These are phyloP conservation scores for Drosophila saltans DNA, from an alignment of 1,140 invertebrate species.

Conservation along the genomic window DNA sequence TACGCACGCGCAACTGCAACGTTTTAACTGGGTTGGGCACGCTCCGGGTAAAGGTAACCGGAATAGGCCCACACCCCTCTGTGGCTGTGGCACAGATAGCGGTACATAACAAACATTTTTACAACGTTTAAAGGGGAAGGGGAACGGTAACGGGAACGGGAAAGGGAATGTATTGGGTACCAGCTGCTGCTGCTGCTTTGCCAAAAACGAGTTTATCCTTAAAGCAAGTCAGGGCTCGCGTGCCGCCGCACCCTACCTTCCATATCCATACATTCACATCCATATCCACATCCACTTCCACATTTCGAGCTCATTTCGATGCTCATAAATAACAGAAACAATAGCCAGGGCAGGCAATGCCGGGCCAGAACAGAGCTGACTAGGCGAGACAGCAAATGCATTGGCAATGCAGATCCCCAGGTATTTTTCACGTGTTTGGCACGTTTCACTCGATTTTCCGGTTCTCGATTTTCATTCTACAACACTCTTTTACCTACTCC, in stretches of 20 bases:
- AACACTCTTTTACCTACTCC: slow-evolving; percentile 22
- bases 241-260: slow-evolving; percentile 44
- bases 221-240: slow-evolving; percentile 39
- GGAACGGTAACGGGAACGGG: neutral
- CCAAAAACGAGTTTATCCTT: slow-evolving; percentile 78
- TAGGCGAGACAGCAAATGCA: slow-evolving; percentile 6
- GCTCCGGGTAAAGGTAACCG: slow-evolving; percentile 33
- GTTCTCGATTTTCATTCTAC: slow-evolving; percentile 80
- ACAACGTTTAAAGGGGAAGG: neutral
- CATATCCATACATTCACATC: neutral
- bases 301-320: slow-evolving; percentile 60
- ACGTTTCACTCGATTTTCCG: slow-evolving; percentile 91
- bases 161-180: slow-evolving; percentile 7
- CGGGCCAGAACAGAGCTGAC: neutral
- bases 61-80: slow-evolving; percentile 39
- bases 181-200: slow-evolving; percentile 53
- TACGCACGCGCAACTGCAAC: slow-evolving; percentile 61
- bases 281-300: slow-evolving; percentile 22
- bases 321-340: slow-evolving; percentile 74
- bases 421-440: slow-evolving; percentile 94
- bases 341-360: slow-evolving; percentile 22
- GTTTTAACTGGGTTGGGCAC: slow-evolving; percentile 49
- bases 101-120: slow-evolving; percentile 30
- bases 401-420: slow-evolving; percentile 87
- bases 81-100: slow-evolving; percentile 35